Evolutionary conservation across 2,113 vertebrate species (phyloP).

Genomic region (Nyctereutes procyonoides): DNA sequence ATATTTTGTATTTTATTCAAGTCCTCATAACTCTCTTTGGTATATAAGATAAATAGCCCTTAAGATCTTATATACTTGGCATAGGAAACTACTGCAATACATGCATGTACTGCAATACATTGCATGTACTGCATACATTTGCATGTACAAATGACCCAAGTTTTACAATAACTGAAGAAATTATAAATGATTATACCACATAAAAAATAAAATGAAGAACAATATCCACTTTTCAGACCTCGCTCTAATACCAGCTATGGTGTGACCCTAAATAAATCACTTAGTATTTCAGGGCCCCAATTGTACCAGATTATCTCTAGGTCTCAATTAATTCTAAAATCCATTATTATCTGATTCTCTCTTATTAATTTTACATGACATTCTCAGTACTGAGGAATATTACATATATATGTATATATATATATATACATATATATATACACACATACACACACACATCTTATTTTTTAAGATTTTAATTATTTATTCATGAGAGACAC

Average conservation of each 20-base stretch:
- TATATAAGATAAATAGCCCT: background rate
- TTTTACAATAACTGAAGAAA: background rate
- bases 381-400: background rate
- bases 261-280: background rate
- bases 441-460: too few species aligned
- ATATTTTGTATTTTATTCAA: slow-evolving; percentile 21
- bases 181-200: background rate
- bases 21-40: background rate
- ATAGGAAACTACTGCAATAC: background rate
- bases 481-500: too few species aligned
- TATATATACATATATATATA: too few species aligned
- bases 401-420: too few species aligned
- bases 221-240: background rate
- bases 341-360: slow-evolving; percentile 25
- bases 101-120: too few species aligned
- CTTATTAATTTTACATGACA: slow-evolving; percentile 49
- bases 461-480: too few species aligned
- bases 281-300: background rate
- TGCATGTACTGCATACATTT: too few species aligned
- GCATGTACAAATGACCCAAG: background rate
- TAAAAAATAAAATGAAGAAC: background rate
- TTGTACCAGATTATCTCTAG: background rate
- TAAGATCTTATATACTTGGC: background rate
- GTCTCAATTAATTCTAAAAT: slow-evolving; percentile 35
- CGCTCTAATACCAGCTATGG: background rate